These are phyloP conservation scores for Xanthia togata DNA, from an alignment of 2,888 invertebrate genomes.

Conservation along the genomic window DNA sequence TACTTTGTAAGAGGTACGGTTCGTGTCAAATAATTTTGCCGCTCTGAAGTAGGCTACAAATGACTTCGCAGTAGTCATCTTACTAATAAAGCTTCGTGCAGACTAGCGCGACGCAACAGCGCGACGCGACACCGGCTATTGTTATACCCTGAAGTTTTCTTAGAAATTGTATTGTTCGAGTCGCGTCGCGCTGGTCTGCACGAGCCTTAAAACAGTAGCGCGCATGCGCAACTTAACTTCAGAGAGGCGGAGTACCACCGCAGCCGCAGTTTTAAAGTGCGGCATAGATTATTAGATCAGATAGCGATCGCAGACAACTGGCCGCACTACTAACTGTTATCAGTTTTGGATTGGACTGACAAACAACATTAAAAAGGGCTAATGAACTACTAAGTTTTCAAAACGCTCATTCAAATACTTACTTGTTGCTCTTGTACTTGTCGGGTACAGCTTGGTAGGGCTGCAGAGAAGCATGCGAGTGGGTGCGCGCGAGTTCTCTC, in stretches of 20 bases:
- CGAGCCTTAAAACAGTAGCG: too few species aligned
- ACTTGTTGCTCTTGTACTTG: slow-evolving; percentile 96
- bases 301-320: not conserved
- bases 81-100: too few species aligned
- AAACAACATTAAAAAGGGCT: not conserved
- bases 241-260: not conserved
- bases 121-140: too few species aligned
- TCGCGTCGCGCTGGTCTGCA: too few species aligned
- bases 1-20: not conserved
- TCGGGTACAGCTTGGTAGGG: slow-evolving; percentile 96
- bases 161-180: too few species aligned
- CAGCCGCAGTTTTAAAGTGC: not conserved
- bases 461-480: slow-evolving; percentile 91
- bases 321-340: not conserved
- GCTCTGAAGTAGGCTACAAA: too few species aligned
- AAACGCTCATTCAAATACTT: slow-evolving; percentile 69
- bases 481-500: slow-evolving; percentile 92
- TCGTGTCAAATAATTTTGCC: too few species aligned
- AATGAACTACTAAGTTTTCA: not conserved
- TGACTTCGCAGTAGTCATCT: too few species aligned
- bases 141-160: too few species aligned
- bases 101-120: too few species aligned
- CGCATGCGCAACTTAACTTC: too few species aligned
- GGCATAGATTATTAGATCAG: not conserved
- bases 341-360: not conserved